phyloP scores from a whole-genome alignment of 2,113 vertebrate species.

The Engystomops pustulosus region DNA sequence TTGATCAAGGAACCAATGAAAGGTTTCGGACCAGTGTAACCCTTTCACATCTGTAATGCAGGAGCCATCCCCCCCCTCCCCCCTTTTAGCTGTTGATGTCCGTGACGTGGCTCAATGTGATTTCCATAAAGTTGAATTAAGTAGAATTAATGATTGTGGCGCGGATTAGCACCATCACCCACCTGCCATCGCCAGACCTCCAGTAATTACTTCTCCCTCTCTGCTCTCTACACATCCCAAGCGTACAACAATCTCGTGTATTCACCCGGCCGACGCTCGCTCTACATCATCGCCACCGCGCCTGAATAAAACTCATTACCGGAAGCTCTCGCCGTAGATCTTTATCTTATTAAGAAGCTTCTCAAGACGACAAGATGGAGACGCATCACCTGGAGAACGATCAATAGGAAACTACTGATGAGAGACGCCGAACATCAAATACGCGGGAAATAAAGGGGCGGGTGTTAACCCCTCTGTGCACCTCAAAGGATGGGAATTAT shows the following conservation, averaged over 20 bases:
- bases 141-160: conserved; percentile 13
- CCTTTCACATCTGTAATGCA: neutral
- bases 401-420: neutral
- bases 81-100: neutral
- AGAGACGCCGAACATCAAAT: neutral
- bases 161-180: neutral
- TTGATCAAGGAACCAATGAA: too few relatives aligned
- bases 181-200: neutral
- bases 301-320: conserved; percentile 59
- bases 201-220: conserved; percentile 26
- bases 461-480: neutral
- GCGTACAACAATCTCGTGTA: conserved; percentile 59
- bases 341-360: conserved; percentile 48
- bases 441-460: neutral
- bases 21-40: too few relatives aligned
- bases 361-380: neutral
- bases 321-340: conserved; percentile 25
- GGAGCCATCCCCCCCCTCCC: neutral
- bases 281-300: neutral
- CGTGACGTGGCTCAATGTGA: neutral
- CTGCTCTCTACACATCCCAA: neutral
- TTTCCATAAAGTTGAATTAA: conserved; percentile 40
- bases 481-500: too few relatives aligned
- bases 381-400: neutral
- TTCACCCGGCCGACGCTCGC: neutral